These are phyloP conservation scores for Holothuria leucospilota DNA, from an alignment of 53 echinoderm and acorn worm species.

Conservation along the genomic window DNA sequence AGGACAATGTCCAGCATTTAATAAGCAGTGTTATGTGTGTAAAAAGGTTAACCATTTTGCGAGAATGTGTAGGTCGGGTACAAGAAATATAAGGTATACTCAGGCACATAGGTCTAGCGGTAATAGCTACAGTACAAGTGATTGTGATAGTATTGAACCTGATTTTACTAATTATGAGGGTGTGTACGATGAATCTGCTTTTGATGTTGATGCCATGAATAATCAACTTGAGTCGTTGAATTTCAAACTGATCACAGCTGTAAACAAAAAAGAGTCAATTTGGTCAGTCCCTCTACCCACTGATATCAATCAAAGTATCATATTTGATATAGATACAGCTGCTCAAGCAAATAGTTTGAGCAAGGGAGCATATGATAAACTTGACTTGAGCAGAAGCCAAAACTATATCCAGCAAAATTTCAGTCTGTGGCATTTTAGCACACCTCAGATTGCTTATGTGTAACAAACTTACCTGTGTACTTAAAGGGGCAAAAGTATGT, in stretches of 20 bases:
- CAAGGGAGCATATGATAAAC: not conserved
- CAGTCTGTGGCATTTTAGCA: not conserved
- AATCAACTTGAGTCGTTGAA: slow-evolving; percentile 10
- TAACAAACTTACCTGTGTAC: slow-evolving; percentile 22
- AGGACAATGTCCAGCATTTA: slow-evolving; percentile 10
- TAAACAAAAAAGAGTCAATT: not conserved
- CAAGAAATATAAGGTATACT: not conserved
- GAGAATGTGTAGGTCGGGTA: not conserved
- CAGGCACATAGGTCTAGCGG: not conserved
- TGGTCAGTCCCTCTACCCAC: slow-evolving; percentile 12
- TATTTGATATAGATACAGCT: slow-evolving; percentile 16
- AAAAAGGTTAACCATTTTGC: not conserved
- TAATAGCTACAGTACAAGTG: not conserved
- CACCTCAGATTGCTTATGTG: not conserved
- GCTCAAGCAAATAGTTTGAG: slow-evolving; percentile 17
- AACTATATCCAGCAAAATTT: not conserved
- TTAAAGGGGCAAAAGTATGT: not conserved
- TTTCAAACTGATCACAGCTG: slow-evolving; percentile 10
- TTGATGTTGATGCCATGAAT: slow-evolving; percentile 12
- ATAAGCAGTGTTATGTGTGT: not conserved
- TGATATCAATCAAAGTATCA: not conserved
- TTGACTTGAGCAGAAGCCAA: not conserved
- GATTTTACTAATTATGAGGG: not conserved
- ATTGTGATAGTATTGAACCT: not conserved
- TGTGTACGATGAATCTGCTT: not conserved